phyloP scores from a whole-genome alignment of 1,140 invertebrate species.

The Drosophila lowei region DNA sequence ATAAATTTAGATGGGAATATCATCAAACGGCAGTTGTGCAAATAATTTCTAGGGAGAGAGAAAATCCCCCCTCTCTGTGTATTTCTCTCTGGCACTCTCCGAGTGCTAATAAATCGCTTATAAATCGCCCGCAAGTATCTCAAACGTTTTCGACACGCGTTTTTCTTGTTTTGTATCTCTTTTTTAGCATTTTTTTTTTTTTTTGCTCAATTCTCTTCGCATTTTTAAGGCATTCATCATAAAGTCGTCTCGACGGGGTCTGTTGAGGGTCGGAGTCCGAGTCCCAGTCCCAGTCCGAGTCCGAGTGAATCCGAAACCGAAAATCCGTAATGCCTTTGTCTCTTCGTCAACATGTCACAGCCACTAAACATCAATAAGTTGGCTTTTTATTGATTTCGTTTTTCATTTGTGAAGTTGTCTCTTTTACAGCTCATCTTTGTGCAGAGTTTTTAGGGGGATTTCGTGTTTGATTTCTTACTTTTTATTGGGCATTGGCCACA shows the following conservation, averaged over 20 bases:
- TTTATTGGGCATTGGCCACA: constrained; percentile 78
- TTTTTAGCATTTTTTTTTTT: constrained; percentile 30
- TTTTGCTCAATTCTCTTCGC: constrained; percentile 21
- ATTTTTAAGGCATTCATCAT: constrained; percentile 79
- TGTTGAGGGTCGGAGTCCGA: constrained; percentile 12
- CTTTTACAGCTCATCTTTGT: constrained; percentile 71
- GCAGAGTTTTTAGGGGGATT: constrained; percentile 63
- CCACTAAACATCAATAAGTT: constrained; percentile 73
- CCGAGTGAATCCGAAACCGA: constrained; percentile 31
- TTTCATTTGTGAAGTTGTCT: constrained; percentile 33
- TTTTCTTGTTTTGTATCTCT: constrained; percentile 20
- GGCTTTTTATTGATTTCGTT: constrained; percentile 43
- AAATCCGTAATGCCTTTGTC: constrained; percentile 59
- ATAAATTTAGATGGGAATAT: constrained; percentile 37
- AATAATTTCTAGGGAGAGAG: constrained; percentile 42
- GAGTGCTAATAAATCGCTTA: constrained; percentile 67
- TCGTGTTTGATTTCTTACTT: constrained; percentile 46
- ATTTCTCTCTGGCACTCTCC: constrained; percentile 8
- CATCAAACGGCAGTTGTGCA: constrained; percentile 63
- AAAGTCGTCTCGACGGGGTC: constrained; percentile 8
- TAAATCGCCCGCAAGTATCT: constrained; percentile 67
- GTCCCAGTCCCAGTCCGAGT: constrained; percentile 26
- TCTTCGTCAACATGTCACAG: constrained; percentile 76
- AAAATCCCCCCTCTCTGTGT: constrained; percentile 15
- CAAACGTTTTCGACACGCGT: constrained; percentile 64